Conservation (phyloP, 2,797 vertebrate genomes). For the Brotogeris chrysoptera region DNA sequence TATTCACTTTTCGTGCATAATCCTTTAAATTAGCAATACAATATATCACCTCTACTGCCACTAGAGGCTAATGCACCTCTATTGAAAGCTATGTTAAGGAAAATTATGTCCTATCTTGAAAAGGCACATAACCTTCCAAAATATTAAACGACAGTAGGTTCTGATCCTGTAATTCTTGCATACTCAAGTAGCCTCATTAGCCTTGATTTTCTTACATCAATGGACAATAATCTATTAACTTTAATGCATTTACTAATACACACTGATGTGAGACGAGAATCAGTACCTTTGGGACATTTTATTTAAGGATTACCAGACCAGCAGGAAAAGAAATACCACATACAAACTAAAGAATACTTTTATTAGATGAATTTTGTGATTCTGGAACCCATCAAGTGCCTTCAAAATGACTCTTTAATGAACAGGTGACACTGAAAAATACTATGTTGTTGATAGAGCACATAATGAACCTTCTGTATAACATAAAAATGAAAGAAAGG, state of each 20-base stretch:
- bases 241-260: slow-evolving; percentile 58
- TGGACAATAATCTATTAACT: slow-evolving; percentile 52
- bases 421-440: slow-evolving; percentile 65
- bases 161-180: slow-evolving; percentile 47
- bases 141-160: slow-evolving; percentile 41
- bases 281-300: slow-evolving; percentile 34
- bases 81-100: slow-evolving; percentile 55
- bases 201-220: slow-evolving; percentile 51
- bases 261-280: slow-evolving; percentile 41
- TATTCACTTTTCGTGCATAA: slow-evolving; percentile 64
- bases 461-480: slow-evolving; percentile 60
- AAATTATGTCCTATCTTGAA: slow-evolving; percentile 57
- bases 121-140: slow-evolving; percentile 59
- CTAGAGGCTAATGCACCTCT: slow-evolving; percentile 64
- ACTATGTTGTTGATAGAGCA: slow-evolving; percentile 51
- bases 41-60: slow-evolving; percentile 60
- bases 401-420: slow-evolving; percentile 69
- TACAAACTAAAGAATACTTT: slow-evolving; percentile 53
- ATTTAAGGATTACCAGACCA: slow-evolving; percentile 44
- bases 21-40: slow-evolving; percentile 54
- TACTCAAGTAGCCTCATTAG: slow-evolving; percentile 52
- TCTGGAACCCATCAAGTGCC: slow-evolving; percentile 41
- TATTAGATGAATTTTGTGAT: slow-evolving; percentile 34
- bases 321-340: slow-evolving; percentile 19
- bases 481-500: slow-evolving; percentile 64